Evolutionary conservation across 2,888 invertebrate genomes (phyloP).

Genomic region (Zygothrica quintamaculata): DNA sequence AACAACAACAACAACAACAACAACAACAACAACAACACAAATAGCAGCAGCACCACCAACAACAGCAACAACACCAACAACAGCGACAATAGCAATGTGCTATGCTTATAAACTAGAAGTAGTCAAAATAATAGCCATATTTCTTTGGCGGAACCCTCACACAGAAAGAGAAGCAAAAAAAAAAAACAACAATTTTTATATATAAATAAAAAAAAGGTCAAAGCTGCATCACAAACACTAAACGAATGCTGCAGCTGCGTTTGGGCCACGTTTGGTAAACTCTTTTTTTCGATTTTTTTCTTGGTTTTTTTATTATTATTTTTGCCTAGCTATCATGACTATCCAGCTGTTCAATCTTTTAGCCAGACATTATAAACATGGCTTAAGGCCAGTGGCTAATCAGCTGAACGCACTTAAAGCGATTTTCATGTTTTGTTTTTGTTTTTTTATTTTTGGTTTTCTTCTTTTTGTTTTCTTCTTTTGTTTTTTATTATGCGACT

Average conservation of each 20-base stretch:
- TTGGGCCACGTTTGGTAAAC: constrained; percentile 12
- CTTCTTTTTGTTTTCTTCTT: neutral
- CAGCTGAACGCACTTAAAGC: constrained; percentile 73
- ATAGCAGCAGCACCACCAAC: no score
- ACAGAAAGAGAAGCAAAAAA: constrained; percentile 24
- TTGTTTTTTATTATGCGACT: constrained; percentile 9
- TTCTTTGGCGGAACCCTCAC: constrained; percentile 62
- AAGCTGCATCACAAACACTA: constrained; percentile 53
- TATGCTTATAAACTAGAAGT: constrained; percentile 78
- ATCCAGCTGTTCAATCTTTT: constrained; percentile 52
- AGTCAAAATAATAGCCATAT: constrained; percentile 79
- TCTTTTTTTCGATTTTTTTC: no score
- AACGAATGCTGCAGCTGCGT: constrained; percentile 63
- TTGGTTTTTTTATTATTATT: constrained; percentile 6
- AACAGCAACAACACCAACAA: no score
- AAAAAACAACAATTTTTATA: no score
- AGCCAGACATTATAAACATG: constrained; percentile 42
- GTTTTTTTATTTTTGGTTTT: neutral
- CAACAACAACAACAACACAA: constrained; percentile 11
- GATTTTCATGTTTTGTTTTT: constrained; percentile 46
- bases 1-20: constrained; percentile 4
- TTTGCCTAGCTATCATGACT: constrained; percentile 58
- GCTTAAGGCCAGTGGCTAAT: constrained; percentile 44
- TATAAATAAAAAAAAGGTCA: no score
- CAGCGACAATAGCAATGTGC: constrained; percentile 41